Percentiles rank a stretch among this genome's conserved stretches.
Evolutionary conservation across 2,797 vertebrate genomes (phyloP).

Genomic region (Morelia viridis): DNA sequence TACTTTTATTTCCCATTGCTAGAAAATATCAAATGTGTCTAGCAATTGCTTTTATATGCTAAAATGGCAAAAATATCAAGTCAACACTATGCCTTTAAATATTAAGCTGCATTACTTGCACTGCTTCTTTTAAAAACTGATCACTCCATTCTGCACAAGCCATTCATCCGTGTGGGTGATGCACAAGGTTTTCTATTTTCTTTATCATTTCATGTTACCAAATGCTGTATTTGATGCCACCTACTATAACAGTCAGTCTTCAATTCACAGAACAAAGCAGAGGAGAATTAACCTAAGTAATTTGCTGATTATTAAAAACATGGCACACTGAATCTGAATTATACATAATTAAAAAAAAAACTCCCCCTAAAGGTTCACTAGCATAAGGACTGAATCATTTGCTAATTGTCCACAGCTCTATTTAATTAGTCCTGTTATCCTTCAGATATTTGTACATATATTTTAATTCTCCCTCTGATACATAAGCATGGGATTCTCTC

Average conservation of each 20-base stretch:
- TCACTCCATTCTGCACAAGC: neutral
- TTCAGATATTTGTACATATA: no score
- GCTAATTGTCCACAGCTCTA: neutral
- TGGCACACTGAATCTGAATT: no score
- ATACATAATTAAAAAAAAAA: neutral
- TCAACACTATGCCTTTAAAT: neutral
- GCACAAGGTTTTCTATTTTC: constrained; percentile 14
- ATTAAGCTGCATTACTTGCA: neutral
- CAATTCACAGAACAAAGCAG: constrained; percentile 3
- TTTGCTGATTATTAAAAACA: neutral
- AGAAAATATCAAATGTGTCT: constrained; percentile 8
- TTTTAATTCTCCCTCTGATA: no score
- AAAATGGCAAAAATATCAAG: constrained; percentile 11
- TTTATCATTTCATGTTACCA: constrained; percentile 15
- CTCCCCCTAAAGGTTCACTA: neutral
- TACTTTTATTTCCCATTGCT: constrained; percentile 3
- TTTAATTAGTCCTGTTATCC: neutral
- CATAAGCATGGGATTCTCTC: no score
- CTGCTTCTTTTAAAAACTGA: neutral
- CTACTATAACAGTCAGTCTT: constrained; percentile 11
- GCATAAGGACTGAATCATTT: neutral
- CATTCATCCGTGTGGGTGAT: constrained; percentile 20
- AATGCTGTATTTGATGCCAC: neutral
- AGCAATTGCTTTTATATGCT: constrained; percentile 4
- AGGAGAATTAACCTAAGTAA: neutral